Base-by-base conservation (phyloP, 2,888 invertebrate species). In the Drosophila testacea region DNA sequence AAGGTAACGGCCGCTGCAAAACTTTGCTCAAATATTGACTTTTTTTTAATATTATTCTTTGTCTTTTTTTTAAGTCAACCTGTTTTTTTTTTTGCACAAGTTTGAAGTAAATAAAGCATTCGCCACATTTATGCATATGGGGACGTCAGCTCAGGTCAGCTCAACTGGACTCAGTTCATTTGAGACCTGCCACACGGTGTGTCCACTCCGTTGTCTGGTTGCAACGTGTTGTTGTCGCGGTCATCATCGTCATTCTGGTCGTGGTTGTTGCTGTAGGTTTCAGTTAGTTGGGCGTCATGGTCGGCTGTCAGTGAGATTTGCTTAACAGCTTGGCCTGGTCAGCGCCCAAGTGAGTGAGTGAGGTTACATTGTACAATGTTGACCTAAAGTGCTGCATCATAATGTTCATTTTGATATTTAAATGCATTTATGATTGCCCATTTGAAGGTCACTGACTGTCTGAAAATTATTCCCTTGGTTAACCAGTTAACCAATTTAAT, bases 1-100 rank as follows among this genome's bases (percentile, higher is more conserved):
- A 67, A 57, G 60, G 22, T 50, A 61, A 46, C 34, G 69, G 48
- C 59, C 48, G 51, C 52, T 67, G 42, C 28, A 65, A 68, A 68
- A 73, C 69, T 83, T 83, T 80, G 30, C 32, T 64, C 62, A 88
- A 86, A 86, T 81, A 88, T 89, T 89, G 79, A 86, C 72, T 51
- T 59, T 39, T 71, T 60, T 16, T 47, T n/a, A 48, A 44, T 47
- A 52, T 59, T 54, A 41, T 55, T 76, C 62, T 67, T 67, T 22
- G 22, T 22, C 22, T 2, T 48, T 55, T 38, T 36, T 13, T 66
- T 59, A 28, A 13, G 47, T 44, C 48, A 11, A 41, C 39, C 48
- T 42, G 47, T 5, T 39, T 34, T 48, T 39, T 34, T 48, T 11
- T 32, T 59, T 57, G 36, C 47, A 47, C 36, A 57, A 62, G 32